phyloP scores from a whole-genome alignment of 2,797 vertebrate species.

The Danio kyathit region DNA sequence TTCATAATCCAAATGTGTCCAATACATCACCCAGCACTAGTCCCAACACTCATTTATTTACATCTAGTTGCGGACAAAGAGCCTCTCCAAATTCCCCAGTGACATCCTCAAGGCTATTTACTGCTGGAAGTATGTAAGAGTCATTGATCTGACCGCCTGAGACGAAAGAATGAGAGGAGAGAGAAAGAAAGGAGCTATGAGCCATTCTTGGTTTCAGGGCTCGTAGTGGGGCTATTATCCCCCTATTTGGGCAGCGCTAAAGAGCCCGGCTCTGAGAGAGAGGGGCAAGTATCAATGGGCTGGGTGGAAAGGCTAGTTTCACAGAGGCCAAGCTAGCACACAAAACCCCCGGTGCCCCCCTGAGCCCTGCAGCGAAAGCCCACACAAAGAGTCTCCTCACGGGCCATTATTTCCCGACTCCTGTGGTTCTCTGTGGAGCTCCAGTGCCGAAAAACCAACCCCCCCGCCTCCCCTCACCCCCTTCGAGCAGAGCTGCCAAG shows the following conservation, averaged over 20 bases:
- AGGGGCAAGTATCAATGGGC: conserved; percentile 55
- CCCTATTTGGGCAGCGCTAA: conserved; percentile 53
- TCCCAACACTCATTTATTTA: conserved; percentile 23
- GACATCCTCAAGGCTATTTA: conserved; percentile 42
- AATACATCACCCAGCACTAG: neutral
- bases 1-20: neutral
- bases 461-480: conserved; percentile 10
- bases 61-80: conserved; percentile 28
- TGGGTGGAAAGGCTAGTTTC: conserved; percentile 53
- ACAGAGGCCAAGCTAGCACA: conserved; percentile 52
- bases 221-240: conserved; percentile 53
- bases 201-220: conserved; percentile 48
- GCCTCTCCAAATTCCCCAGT: neutral
- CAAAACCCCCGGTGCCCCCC: conserved; percentile 45
- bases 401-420: conserved; percentile 40
- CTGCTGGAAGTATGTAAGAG: conserved; percentile 36
- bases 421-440: conserved; percentile 49
- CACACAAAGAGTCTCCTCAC: conserved; percentile 59
- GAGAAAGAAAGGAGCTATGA: conserved; percentile 49
- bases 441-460: neutral
- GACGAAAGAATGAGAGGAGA: conserved; percentile 25
- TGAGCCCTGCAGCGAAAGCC: conserved; percentile 52
- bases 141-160: conserved; percentile 43
- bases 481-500: conserved; percentile 45
- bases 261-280: conserved; percentile 46